phyloP scores from a whole-genome alignment of 2,888 invertebrate genomes.

The Drosophila histrio region DNA sequence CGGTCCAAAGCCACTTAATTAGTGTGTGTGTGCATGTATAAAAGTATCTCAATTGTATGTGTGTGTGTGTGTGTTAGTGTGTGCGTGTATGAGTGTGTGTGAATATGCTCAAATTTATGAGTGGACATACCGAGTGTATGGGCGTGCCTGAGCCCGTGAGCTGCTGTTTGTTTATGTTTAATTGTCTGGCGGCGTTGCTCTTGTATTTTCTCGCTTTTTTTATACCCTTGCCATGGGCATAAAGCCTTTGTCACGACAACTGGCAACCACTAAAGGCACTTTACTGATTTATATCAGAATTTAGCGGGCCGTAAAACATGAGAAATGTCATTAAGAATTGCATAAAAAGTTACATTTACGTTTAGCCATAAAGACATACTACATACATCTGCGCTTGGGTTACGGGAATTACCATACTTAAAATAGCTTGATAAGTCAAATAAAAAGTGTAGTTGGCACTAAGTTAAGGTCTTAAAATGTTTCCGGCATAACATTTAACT shows the following conservation, averaged over 20 bases:
- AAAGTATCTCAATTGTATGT: slow-evolving; percentile 1
- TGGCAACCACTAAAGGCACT: slow-evolving; percentile 28
- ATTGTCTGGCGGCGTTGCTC: slow-evolving; percentile 57
- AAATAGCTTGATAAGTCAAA: not conserved
- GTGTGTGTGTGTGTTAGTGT: slow-evolving; percentile 15
- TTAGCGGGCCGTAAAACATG: slow-evolving; percentile 13
- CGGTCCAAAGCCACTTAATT: slow-evolving; percentile 60
- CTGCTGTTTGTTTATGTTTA: slow-evolving; percentile 65
- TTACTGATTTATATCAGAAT: slow-evolving; percentile 31
- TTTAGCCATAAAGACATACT: not conserved
- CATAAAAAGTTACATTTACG: slow-evolving; percentile 15
- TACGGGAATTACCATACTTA: not conserved
- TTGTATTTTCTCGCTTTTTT: slow-evolving; percentile 4
- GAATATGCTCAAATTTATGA: slow-evolving; percentile 26
- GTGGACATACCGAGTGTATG: slow-evolving; percentile 9
- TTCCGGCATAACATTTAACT: no score
- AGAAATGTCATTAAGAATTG: slow-evolving; percentile 28
- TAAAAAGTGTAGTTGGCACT: not conserved
- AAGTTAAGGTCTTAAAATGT: not conserved
- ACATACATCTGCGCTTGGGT: not conserved
- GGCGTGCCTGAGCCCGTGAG: slow-evolving; percentile 22
- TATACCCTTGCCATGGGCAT: slow-evolving; percentile 40
- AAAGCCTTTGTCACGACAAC: slow-evolving; percentile 32
- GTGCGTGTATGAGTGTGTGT: not conserved
- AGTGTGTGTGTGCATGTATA: slow-evolving; percentile 15